phyloP scores from a whole-genome alignment of 2,888 invertebrate genomes.

The Leucania comma region DNA sequence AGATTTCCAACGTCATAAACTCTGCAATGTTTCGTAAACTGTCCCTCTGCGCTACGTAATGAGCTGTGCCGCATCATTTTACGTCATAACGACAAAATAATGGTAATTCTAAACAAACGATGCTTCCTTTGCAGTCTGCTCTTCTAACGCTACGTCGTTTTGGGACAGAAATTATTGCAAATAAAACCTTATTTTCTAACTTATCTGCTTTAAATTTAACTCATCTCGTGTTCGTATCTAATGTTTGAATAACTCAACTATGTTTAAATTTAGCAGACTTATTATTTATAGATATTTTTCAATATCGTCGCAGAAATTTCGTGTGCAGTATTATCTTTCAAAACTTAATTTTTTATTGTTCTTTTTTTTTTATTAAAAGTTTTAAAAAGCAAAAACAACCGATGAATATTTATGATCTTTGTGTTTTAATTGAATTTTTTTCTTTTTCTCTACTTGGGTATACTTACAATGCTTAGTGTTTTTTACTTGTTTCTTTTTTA shows the following conservation, averaged over 20 bases:
- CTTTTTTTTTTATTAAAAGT: not conserved
- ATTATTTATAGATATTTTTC: slow-evolving; percentile 9
- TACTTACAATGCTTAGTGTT: slow-evolving; percentile 30
- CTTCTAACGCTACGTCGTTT: not conserved
- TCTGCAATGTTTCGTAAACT: slow-evolving; percentile 22
- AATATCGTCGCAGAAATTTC: slow-evolving; percentile 23
- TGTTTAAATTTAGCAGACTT: slow-evolving; percentile 12
- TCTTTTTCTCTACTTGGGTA: slow-evolving; percentile 6
- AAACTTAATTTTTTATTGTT: not conserved
- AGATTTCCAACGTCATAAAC: slow-evolving; percentile 15
- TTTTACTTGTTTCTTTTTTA: slow-evolving; percentile 62
- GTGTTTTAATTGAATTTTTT: slow-evolving; percentile 7
- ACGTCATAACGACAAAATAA: slow-evolving; percentile 43
- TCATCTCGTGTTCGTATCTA: slow-evolving; percentile 20
- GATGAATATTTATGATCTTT: not conserved
- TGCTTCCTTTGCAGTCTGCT: slow-evolving; percentile 25
- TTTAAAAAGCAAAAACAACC: not conserved
- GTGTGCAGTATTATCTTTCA: not conserved
- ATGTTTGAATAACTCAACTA: slow-evolving; percentile 1
- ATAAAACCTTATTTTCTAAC: slow-evolving; percentile 27
- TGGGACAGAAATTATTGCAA: slow-evolving; percentile 11
- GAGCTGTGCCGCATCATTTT: slow-evolving; percentile 40
- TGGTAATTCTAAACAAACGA: slow-evolving; percentile 44
- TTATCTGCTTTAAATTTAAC: slow-evolving; percentile 4
- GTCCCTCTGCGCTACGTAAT: slow-evolving; percentile 24